Percentiles rank a stretch among this genome's conserved stretches.
These are phyloP conservation scores for Cochlearius cochlearius DNA, from an alignment of 2,113 vertebrate genomes.

Conservation along the genomic window DNA sequence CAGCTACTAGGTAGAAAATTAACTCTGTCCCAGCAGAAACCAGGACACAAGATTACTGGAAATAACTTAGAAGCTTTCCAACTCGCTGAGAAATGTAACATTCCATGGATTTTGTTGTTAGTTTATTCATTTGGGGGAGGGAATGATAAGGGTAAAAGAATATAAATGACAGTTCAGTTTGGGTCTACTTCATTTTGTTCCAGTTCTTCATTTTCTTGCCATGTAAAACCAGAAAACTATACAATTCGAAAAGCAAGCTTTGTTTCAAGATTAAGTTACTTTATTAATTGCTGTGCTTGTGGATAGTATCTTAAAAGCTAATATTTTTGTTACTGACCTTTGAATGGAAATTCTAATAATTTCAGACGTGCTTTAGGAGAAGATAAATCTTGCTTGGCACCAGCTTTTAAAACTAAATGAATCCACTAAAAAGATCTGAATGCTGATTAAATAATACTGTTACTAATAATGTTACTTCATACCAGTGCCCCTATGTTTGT, in stretches of 20 bases:
- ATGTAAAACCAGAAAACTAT: neutral
- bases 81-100: neutral
- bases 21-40: too few relatives aligned
- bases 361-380: neutral
- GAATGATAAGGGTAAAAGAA: neutral
- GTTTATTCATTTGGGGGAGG: neutral
- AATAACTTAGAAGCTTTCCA: neutral
- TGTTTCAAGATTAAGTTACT: neutral
- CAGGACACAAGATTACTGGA: too few relatives aligned
- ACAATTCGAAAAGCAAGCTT: neutral
- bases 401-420: neutral
- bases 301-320: neutral
- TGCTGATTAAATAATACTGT: neutral
- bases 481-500: neutral
- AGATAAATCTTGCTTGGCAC: neutral
- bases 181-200: neutral
- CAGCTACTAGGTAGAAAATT: too few relatives aligned
- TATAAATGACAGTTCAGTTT: neutral
- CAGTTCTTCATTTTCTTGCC: neutral
- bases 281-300: neutral
- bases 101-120: neutral
- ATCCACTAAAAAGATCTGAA: neutral
- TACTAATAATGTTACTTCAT: neutral
- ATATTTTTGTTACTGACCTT: neutral
- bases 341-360: neutral